Evolutionary conservation across 2,113 vertebrate genomes (phyloP).

Genomic region (Amblyopsis rosae): DNA sequence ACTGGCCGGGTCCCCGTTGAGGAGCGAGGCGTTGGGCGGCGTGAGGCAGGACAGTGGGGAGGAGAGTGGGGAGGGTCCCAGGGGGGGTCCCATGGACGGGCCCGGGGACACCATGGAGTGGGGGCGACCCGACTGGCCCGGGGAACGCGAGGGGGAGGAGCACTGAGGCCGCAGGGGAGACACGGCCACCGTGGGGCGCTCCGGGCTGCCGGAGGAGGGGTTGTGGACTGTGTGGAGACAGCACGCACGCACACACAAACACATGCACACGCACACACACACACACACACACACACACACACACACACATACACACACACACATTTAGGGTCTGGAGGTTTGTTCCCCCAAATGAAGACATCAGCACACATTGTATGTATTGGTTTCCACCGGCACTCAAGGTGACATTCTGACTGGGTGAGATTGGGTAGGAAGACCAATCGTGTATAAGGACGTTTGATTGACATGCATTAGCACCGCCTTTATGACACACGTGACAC

Average conservation of each 20-base stretch:
- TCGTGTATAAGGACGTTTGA: too few relatives aligned
- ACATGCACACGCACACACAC: conserved; percentile 7
- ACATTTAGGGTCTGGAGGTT: neutral
- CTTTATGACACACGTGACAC: too few relatives aligned
- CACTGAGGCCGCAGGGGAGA: conserved; percentile 86
- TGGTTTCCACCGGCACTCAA: too few relatives aligned
- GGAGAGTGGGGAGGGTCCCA: conserved; percentile 76
- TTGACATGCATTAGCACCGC: too few relatives aligned
- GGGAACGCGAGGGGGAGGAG: conserved; percentile 88
- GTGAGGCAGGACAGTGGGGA: conserved; percentile 87
- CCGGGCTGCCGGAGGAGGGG: conserved; percentile 79
- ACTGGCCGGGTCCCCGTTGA: conserved; percentile 78
- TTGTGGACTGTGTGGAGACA: conserved; percentile 75
- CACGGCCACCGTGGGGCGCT: conserved; percentile 83
- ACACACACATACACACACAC: conserved; percentile 8
- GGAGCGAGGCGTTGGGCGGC: conserved; percentile 86
- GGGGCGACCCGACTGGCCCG: conserved; percentile 78
- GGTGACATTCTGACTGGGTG: too few relatives aligned
- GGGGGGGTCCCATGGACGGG: conserved; percentile 83
- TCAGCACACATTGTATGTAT: too few relatives aligned
- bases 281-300: conserved; percentile 19
- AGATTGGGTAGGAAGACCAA: too few relatives aligned
- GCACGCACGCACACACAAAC: conserved; percentile 26
- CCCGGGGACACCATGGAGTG: conserved; percentile 83
- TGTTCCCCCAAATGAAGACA: too few relatives aligned